Evolutionary conservation across 2,888 invertebrate genomes (phyloP).

Genomic region (Unio pictorum): DNA sequence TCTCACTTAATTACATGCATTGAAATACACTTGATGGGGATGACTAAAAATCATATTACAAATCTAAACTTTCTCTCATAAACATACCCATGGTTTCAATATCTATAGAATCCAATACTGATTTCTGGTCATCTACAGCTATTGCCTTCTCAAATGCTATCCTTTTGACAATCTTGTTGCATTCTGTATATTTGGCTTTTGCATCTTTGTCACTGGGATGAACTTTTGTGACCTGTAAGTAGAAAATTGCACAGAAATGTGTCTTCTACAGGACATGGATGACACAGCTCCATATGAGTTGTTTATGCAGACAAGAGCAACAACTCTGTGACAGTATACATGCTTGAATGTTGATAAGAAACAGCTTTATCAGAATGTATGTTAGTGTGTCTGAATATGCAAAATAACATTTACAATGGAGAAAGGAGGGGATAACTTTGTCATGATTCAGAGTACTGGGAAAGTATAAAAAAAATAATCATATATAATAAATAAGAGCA

Average conservation of each 20-base stretch:
- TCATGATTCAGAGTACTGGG: too few relatives aligned
- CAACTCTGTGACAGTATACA: too few relatives aligned
- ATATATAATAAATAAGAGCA: too few relatives aligned
- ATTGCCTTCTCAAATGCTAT: constrained; percentile 98
- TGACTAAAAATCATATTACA: background rate
- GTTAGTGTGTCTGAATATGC: too few relatives aligned
- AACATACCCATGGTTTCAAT: constrained; percentile 88
- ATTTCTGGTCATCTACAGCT: constrained; percentile 86
- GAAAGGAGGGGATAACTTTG: too few relatives aligned
- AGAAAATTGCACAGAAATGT: background rate
- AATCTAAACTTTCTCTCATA: background rate
- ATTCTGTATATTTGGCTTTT: constrained; percentile 90
- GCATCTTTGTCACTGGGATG: constrained; percentile 96
- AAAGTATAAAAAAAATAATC: too few relatives aligned
- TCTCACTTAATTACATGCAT: too few relatives aligned
- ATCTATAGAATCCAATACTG: constrained; percentile 88
- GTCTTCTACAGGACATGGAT: background rate
- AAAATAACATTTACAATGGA: too few relatives aligned
- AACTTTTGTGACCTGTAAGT: constrained; percentile 86
- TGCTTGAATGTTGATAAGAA: too few relatives aligned
- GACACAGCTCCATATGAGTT: background rate
- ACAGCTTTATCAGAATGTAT: too few relatives aligned
- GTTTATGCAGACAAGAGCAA: too few relatives aligned
- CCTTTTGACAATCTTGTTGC: constrained; percentile 95
- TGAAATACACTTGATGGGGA: background rate